A percentile compares a stretch with the other conserved stretches of the same genome.
Evolutionary conservation across 2,113 vertebrate species (phyloP).

Genomic region (Xyrauchen texanus): DNA sequence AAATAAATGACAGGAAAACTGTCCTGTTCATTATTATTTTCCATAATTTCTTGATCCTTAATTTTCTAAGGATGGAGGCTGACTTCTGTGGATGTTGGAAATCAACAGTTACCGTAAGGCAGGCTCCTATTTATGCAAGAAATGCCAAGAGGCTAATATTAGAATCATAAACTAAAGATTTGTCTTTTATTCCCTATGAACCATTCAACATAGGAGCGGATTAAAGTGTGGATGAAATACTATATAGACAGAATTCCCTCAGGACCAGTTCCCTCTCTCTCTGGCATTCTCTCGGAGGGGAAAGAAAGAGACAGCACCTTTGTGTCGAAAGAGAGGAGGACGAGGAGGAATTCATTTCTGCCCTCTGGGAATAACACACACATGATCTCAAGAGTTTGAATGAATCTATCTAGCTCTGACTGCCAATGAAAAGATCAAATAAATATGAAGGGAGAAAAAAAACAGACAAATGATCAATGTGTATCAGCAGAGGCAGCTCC

Average conservation of each 20-base stretch:
- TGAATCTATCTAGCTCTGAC: conserved; percentile 77
- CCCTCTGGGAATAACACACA: conserved; percentile 78
- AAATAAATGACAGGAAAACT: background rate
- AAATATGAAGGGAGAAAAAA: conserved; percentile 43
- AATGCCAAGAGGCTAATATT: conserved; percentile 80
- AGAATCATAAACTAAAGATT: conserved; percentile 79
- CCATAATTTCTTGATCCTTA: conserved; percentile 9
- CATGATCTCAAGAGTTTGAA: conserved; percentile 73
- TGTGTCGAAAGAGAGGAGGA: conserved; percentile 70
- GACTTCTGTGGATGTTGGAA: conserved; percentile 57
- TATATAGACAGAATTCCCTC: conserved; percentile 80
- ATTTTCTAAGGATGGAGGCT: conserved; percentile 15
- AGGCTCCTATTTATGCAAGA: conserved; percentile 56
- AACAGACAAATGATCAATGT: background rate
- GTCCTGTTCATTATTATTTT: background rate
- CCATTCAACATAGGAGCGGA: conserved; percentile 79
- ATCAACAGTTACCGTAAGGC: conserved; percentile 61
- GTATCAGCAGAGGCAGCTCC: too few species aligned
- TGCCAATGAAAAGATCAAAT: conserved; percentile 68
- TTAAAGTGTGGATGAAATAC: conserved; percentile 82
- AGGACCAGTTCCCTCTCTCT: conserved; percentile 75
- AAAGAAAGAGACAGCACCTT: conserved; percentile 61
- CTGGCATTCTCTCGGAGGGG: conserved; percentile 69
- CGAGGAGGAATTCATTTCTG: conserved; percentile 76
- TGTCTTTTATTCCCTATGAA: conserved; percentile 75